Conservation (phyloP, 1,140 invertebrate species). For the Bacillus rossius region DNA sequence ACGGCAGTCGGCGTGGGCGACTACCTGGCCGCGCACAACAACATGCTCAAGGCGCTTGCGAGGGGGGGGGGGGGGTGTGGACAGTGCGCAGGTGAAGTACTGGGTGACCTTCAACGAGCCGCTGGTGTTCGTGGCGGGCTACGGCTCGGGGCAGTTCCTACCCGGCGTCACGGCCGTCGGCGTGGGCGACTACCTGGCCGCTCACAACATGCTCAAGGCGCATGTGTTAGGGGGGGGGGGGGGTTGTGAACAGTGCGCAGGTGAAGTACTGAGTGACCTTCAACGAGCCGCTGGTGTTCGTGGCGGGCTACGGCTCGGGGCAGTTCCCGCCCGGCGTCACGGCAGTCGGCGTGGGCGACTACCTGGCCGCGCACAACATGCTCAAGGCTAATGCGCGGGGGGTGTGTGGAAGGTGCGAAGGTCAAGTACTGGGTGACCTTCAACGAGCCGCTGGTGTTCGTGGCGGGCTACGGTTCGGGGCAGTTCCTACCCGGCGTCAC, state of each 20-base stretch:
- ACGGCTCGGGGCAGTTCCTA: slow-evolving; percentile 31
- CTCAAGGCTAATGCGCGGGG: slow-evolving; percentile 57
- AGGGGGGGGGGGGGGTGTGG: too few species aligned
- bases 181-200: slow-evolving; percentile 51
- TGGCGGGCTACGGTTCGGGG: too few species aligned
- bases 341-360: slow-evolving; percentile 44
- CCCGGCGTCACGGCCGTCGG: slow-evolving; percentile 40
- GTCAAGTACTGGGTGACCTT: too few species aligned
- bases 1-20: too few species aligned
- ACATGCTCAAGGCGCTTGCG: too few species aligned
- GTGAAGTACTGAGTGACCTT: slow-evolving; percentile 45
- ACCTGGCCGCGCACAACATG: slow-evolving; percentile 53
- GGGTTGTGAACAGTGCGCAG: too few species aligned
- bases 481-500: too few species aligned
- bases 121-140: slow-evolving; percentile 26
- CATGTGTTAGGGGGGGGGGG: too few species aligned
- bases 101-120: slow-evolving; percentile 48
- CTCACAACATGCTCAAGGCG: slow-evolving; percentile 52
- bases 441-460: too few species aligned
- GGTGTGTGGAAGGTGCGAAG: too few species aligned
- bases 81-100: slow-evolving; percentile 36
- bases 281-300: slow-evolving; percentile 39
- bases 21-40: too few species aligned
- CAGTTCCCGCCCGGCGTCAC: slow-evolving; percentile 38
- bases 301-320: slow-evolving; percentile 37